A percentile compares a stretch with the other conserved stretches of the same genome.
Evolutionary conservation across 2,113 vertebrate species (phyloP).

Genomic region (Lamprotornis superbus): DNA sequence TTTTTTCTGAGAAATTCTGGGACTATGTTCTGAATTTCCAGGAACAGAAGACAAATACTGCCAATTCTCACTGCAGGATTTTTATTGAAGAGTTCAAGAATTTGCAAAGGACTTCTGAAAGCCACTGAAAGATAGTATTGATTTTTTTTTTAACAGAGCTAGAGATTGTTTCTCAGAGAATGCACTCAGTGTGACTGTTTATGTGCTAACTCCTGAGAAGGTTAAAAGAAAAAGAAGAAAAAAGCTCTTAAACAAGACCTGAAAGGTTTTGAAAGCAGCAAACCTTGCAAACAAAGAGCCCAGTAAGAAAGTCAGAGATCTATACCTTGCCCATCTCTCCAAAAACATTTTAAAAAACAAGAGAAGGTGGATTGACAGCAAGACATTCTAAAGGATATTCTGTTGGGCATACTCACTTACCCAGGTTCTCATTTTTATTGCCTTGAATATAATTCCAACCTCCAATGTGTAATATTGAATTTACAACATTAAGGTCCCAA

Average conservation of each 20-base stretch:
- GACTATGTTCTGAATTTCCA: slow-evolving; percentile 88
- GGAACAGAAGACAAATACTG: slow-evolving; percentile 79
- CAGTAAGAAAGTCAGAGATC: background rate
- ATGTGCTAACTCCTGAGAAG: background rate
- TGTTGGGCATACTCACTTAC: background rate
- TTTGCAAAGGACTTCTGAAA: slow-evolving; percentile 57
- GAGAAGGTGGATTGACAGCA: background rate
- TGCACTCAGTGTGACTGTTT: background rate
- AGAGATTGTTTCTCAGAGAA: slow-evolving; percentile 21
- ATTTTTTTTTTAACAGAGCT: slow-evolving; percentile 12
- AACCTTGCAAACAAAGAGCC: background rate
- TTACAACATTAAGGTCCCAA: background rate
- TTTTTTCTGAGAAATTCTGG: slow-evolving; percentile 92
- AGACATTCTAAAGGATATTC: background rate
- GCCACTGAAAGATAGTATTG: slow-evolving; percentile 19
- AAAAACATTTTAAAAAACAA: background rate
- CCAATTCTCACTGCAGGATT: slow-evolving; percentile 79
- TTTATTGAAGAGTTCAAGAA: slow-evolving; percentile 76
- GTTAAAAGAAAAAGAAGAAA: background rate
- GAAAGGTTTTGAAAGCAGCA: background rate
- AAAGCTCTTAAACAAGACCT: background rate
- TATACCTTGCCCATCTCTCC: background rate
- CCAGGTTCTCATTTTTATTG: background rate
- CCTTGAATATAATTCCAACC: background rate
- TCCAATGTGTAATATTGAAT: background rate